These are phyloP conservation scores for Papilio demoleus DNA, from an alignment of 2,888 invertebrate species.

Conservation along the genomic window DNA sequence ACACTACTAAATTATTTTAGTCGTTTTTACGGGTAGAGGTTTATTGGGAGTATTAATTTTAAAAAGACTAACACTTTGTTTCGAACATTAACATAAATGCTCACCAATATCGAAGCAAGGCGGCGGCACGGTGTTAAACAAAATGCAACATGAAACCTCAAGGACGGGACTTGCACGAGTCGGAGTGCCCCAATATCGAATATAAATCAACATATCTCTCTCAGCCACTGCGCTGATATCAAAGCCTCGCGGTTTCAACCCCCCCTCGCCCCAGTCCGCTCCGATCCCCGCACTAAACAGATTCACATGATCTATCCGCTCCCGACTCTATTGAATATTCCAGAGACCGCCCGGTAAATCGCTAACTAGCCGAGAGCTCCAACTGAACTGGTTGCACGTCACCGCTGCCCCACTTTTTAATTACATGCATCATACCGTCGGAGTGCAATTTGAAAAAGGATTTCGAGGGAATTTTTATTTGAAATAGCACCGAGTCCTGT, in stretches of 20 bases:
- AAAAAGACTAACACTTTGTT: no score
- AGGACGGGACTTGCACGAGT: constrained; percentile 35
- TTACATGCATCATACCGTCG: constrained; percentile 73
- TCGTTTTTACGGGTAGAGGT: no score
- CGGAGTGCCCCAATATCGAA: constrained; percentile 50
- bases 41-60: background rate
- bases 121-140: background rate
- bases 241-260: constrained; percentile 64
- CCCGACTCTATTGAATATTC: background rate
- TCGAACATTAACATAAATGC: no score
- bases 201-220: constrained; percentile 60
- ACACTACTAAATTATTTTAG: no score
- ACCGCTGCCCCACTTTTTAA: constrained; percentile 74
- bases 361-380: constrained; percentile 45
- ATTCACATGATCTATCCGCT: constrained; percentile 12
- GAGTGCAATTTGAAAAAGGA: constrained; percentile 72
- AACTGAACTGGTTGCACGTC: constrained; percentile 49
- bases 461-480: constrained; percentile 61
- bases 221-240: constrained; percentile 58
- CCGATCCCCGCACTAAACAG: constrained; percentile 46
- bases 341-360: background rate
- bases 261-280: constrained; percentile 42
- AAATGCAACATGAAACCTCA: constrained; percentile 4
- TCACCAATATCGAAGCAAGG: background rate
- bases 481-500: constrained; percentile 49